Conservation (phyloP, 2,113 vertebrate species). For the Archocentrus centrarchus region DNA sequence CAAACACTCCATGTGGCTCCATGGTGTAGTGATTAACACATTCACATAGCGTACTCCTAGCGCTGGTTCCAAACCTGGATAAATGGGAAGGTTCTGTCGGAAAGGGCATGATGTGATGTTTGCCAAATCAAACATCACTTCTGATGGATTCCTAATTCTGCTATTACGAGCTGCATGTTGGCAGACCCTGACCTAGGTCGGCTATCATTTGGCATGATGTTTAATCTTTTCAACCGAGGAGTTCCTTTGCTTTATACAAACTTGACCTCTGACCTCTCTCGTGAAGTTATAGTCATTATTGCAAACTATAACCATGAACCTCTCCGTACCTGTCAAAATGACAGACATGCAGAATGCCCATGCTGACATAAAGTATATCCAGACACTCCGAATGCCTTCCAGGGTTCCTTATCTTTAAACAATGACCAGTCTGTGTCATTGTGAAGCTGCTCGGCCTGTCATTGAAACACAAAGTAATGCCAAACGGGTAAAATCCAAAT, state of each 20-base stretch:
- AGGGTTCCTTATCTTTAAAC: conserved; percentile 53
- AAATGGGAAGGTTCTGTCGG: not conserved
- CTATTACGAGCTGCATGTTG: not conserved
- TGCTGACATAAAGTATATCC: not conserved
- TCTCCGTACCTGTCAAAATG: not conserved
- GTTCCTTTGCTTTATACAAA: not conserved
- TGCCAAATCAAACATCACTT: not conserved
- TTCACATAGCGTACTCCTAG: not conserved
- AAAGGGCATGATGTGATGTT: not conserved
- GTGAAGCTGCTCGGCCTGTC: conserved; percentile 34
- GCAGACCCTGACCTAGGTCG: not conserved
- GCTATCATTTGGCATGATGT: not conserved
- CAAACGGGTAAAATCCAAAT: not conserved
- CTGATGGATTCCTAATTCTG: not conserved
- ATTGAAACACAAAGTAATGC: conserved; percentile 16
- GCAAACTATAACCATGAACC: not conserved
- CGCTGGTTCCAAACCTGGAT: not conserved
- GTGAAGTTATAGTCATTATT: not conserved
- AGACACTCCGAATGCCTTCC: conserved; percentile 32
- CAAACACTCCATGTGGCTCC: not conserved
- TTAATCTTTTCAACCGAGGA: not conserved
- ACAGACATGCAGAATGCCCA: not conserved
- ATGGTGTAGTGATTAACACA: not conserved
- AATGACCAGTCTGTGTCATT: conserved; percentile 28
- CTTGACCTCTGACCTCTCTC: not conserved